Percentiles rank a stretch among this genome's conserved stretches.
Evolutionary conservation across 2,888 invertebrate species (phyloP).

Genomic region (Thalpophila matura): DNA sequence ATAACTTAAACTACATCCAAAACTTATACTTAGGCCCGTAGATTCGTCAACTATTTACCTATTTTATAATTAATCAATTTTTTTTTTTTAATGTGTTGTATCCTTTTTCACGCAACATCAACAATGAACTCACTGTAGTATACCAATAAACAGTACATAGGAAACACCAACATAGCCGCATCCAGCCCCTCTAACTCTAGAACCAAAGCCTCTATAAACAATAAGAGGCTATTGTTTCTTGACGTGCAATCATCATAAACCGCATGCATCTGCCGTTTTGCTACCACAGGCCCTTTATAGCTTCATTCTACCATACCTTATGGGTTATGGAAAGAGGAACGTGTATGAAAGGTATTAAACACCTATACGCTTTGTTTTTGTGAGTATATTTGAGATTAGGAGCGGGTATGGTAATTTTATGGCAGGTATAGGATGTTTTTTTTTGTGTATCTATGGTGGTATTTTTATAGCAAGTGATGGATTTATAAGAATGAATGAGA

Average conservation of each 20-base stretch:
- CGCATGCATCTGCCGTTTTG: slow-evolving; percentile 73
- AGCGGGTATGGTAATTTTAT: slow-evolving; percentile 39
- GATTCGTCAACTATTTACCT: too few species aligned
- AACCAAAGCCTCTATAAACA: slow-evolving; percentile 68
- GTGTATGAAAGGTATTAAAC: slow-evolving; percentile 31
- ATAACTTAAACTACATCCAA: too few species aligned
- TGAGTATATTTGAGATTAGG: slow-evolving; percentile 29
- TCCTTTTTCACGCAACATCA: too few species aligned
- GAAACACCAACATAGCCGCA: slow-evolving; percentile 15
- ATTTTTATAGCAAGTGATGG: neutral
- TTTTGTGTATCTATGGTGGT: slow-evolving; percentile 8
- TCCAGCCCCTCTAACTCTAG: slow-evolving; percentile 28
- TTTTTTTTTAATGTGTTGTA: too few species aligned
- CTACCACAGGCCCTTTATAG: slow-evolving; percentile 61
- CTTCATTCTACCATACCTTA: slow-evolving; percentile 60
- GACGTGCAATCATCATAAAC: slow-evolving; percentile 82
- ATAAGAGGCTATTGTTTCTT: slow-evolving; percentile 81
- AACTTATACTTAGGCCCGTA: too few species aligned
- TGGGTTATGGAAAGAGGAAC: slow-evolving; percentile 26
- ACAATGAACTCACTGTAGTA: too few species aligned
- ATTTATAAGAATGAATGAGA: too few species aligned
- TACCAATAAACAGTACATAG: too few species aligned
- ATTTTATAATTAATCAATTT: too few species aligned
- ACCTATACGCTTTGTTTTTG: slow-evolving; percentile 44
- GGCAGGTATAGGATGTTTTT: slow-evolving; percentile 11